phyloP scores from a whole-genome alignment of 2,113 vertebrate genomes.

The Tragulus kanchil region DNA sequence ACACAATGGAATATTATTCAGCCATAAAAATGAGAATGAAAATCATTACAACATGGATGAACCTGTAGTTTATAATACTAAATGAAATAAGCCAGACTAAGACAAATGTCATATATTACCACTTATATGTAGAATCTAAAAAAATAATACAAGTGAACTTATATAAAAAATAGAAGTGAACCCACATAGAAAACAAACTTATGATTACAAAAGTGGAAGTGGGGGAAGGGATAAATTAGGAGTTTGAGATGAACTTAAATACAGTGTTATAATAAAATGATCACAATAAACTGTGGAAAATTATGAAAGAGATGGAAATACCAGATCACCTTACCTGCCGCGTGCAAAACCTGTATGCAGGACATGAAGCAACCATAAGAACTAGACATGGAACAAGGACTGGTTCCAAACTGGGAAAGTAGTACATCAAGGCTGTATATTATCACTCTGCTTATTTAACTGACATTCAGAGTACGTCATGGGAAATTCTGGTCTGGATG shows the following conservation, averaged over 20 bases:
- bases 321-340: neutral
- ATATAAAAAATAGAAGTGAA: neutral
- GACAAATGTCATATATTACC: neutral
- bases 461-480: neutral
- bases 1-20: neutral
- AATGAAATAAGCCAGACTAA: neutral
- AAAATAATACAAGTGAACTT: neutral
- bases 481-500: neutral
- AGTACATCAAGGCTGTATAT: neutral
- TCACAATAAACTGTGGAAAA: neutral
- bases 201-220: neutral
- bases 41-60: neutral
- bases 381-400: neutral
- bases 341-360: neutral
- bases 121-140: neutral
- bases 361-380: neutral
- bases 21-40: neutral
- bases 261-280: neutral
- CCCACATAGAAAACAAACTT: neutral
- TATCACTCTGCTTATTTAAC: neutral
- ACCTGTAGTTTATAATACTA: neutral
- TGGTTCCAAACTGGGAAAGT: neutral
- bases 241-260: neutral
- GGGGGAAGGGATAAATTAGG: neutral
- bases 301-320: neutral